A percentile compares a stretch with the other conserved stretches of the same genome.
Evolutionary conservation across 2,888 invertebrate species (phyloP).

Genomic region (Ferdinandea cuprea): DNA sequence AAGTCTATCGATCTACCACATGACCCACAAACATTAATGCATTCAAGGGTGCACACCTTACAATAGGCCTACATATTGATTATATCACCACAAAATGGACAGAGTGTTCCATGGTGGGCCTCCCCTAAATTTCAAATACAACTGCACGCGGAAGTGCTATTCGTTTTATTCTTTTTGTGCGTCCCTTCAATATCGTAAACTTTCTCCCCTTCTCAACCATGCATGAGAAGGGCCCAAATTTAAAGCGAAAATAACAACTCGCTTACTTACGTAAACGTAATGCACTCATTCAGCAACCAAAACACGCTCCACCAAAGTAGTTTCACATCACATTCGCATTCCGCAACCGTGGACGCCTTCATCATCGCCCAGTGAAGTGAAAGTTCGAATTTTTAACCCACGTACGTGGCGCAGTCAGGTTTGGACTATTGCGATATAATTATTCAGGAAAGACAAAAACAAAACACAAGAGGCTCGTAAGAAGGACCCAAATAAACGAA

Average conservation of each 20-base stretch:
- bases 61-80: too few relatives aligned
- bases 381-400: constrained; percentile 44
- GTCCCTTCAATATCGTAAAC: constrained; percentile 4
- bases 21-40: constrained; percentile 23
- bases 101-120: neutral
- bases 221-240: constrained; percentile 6
- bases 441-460: constrained; percentile 23
- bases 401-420: constrained; percentile 21
- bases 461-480: constrained; percentile 1
- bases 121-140: constrained; percentile 12
- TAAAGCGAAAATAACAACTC: neutral
- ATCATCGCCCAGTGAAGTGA: constrained; percentile 25
- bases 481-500: constrained; percentile 45
- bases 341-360: constrained; percentile 37
- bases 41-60: neutral
- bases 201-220: neutral
- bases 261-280: constrained; percentile 32
- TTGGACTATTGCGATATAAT: constrained; percentile 32
- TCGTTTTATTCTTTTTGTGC: neutral
- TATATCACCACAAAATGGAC: neutral
- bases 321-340: constrained; percentile 42
- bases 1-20: constrained; percentile 13
- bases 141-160: neutral
- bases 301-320: constrained; percentile 50
- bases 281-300: constrained; percentile 52